phyloP scores from a whole-genome alignment of 2,888 invertebrate genomes.

The Lasioglossum marginatum region DNA sequence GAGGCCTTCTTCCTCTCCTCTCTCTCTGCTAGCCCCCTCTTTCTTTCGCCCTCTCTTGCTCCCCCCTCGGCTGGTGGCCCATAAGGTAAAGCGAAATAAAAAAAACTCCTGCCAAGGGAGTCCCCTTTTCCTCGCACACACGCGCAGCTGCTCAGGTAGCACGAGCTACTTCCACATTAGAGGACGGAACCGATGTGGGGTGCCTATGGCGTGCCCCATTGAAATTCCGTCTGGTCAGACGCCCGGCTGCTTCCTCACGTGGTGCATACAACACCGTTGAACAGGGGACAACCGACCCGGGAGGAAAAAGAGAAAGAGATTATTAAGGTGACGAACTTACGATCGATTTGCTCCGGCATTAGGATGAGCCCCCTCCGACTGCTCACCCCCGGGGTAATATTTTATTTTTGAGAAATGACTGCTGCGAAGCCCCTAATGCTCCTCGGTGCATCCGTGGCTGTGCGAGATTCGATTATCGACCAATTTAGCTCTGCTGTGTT shows the following conservation, averaged over 20 bases:
- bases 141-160: conserved; percentile 83
- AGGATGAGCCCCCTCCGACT: conserved; percentile 14
- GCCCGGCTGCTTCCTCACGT: conserved; percentile 70
- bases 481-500: neutral
- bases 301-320: conserved; percentile 65
- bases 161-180: conserved; percentile 82
- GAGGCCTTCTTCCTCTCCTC: conserved; percentile 57
- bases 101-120: conserved; percentile 79
- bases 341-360: conserved; percentile 63
- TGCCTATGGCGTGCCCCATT: conserved; percentile 72
- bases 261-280: conserved; percentile 48
- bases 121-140: conserved; percentile 75
- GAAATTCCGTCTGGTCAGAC: conserved; percentile 76
- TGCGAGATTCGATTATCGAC: neutral
- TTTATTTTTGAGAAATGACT: conserved; percentile 31
- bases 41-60: conserved; percentile 54
- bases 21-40: conserved; percentile 31
- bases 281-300: conserved; percentile 30
- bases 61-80: conserved; percentile 63
- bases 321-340: conserved; percentile 72
- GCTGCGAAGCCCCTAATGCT: neutral
- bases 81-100: conserved; percentile 82
- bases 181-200: conserved; percentile 74
- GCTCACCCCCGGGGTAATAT: conserved; percentile 9
- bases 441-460: neutral